Percentiles rank a stretch among this genome's conserved stretches.
These are phyloP conservation scores for Nymphalis io DNA, from an alignment of 1,140 invertebrate genomes.

Conservation along the genomic window DNA sequence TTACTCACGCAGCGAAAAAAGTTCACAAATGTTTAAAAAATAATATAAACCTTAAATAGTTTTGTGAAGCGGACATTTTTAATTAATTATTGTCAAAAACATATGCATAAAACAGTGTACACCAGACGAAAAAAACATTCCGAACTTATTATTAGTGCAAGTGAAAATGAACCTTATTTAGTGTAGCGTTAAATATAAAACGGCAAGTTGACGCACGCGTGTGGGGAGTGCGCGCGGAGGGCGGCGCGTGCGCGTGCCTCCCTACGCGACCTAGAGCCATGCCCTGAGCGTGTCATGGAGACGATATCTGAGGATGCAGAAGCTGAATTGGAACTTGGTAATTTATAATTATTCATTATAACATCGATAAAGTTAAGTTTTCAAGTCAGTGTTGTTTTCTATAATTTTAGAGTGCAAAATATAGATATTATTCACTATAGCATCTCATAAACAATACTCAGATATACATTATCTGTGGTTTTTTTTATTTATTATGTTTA, in stretches of 20 bases:
- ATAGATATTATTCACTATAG: too few species aligned
- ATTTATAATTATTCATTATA: background rate
- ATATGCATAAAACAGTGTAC: constrained; percentile 4
- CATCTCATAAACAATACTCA: too few species aligned
- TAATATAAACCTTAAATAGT: too few species aligned
- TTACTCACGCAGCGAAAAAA: too few species aligned
- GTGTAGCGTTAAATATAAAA: constrained; percentile 12
- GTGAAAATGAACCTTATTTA: constrained; percentile 19
- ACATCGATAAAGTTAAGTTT: background rate
- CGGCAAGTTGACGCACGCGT: constrained; percentile 62
- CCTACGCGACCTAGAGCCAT: constrained; percentile 67
- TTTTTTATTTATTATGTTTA: too few species aligned
- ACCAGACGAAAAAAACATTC: background rate
- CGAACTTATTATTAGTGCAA: constrained; percentile 6
- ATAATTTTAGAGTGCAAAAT: too few species aligned
- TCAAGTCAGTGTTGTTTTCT: background rate
- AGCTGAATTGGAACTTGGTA: constrained; percentile 84
- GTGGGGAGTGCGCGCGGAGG: constrained; percentile 67
- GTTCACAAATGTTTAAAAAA: too few species aligned
- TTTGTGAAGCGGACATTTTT: background rate
- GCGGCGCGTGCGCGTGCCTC: constrained; percentile 62
- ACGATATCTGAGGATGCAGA: constrained; percentile 85
- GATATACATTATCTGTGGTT: too few species aligned
- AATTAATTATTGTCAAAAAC: background rate
- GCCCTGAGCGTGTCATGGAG: constrained; percentile 81